These are phyloP conservation scores for Limnothrissa miodon DNA, from an alignment of 2,113 vertebrate species.

Conservation along the genomic window DNA sequence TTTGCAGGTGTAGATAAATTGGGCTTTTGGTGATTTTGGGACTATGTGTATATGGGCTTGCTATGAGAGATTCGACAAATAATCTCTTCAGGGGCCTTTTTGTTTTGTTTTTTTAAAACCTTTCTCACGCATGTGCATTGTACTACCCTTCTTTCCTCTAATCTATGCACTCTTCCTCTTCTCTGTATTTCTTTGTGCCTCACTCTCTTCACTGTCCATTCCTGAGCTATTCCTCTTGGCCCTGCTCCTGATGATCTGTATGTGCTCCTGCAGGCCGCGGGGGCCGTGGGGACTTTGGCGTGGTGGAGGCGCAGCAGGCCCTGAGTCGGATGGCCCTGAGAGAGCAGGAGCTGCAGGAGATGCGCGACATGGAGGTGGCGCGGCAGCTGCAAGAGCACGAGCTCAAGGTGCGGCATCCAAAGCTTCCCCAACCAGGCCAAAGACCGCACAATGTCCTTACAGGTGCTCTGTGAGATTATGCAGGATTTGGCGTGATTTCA, in stretches of 20 bases:
- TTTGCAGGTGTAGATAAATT: neutral
- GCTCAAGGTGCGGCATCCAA: conserved; percentile 71
- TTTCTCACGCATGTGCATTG: too few species aligned
- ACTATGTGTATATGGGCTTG: neutral
- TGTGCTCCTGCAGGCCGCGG: conserved; percentile 56
- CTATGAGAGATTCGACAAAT: too few species aligned
- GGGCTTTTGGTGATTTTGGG: neutral
- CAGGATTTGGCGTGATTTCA: too few species aligned
- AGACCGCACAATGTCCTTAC: neutral
- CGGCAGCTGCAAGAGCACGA: conserved; percentile 87
- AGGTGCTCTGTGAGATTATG: too few species aligned
- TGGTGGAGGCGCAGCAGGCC: conserved; percentile 71
- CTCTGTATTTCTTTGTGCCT: neutral
- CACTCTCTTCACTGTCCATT: neutral
- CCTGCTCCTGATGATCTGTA: conserved; percentile 14
- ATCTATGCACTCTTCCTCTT: neutral
- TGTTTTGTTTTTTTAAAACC: neutral
- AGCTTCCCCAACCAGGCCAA: neutral
- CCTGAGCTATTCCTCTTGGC: neutral
- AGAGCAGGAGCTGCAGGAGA: conserved; percentile 71
- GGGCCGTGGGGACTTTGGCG: conserved; percentile 57
- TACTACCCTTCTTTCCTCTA: neutral
- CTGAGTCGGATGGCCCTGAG: conserved; percentile 64
- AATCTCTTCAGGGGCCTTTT: neutral
- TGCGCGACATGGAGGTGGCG: too few species aligned